Base-by-base conservation (phyloP, 2,113 vertebrate species). In the Hippolais icterina region DNA sequence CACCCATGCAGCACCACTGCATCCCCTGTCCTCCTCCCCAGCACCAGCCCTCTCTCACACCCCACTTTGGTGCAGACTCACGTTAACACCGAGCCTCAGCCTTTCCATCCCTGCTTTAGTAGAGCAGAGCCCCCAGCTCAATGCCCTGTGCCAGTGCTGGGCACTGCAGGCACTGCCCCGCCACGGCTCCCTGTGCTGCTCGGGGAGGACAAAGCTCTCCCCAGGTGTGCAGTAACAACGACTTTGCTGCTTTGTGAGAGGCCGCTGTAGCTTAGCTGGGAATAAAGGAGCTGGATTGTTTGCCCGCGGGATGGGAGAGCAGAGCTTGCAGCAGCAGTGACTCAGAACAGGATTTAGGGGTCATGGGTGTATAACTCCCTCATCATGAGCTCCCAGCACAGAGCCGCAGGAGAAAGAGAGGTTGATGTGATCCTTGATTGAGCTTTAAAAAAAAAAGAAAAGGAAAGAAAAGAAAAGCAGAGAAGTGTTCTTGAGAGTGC, bases 271-370 rank as follows among this genome's bases (percentile, higher is more conserved):
- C 74, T 90, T 29, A 59, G 82, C 83, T 83, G 89, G 93, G 93
- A 94, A 86, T 84, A 89, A 91, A 96, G 83, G 60, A 89, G 76
- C 68, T 3, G 52, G 76, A 16, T 81, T 78, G 83, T 94, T 96
- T 92, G 91, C 46, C 89, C 95, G 59, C 53, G 79, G 69, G 90
- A 84, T 91, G 87, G 91, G 84, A 95, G 94, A 93, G 87, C 84
- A 89, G 84, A 82, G 80, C 92, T 59, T 19, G 93, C 83, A 89
- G 87, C 15, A 1, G 95, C 84, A 89, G 81, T 82, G 92, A 96
- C 84, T 96, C 93, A 94, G 87, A 93, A n/a, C 69, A 89, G 90
- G 95, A 95, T 95, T 94, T 89, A 82, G 90, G 91, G 92, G 92
- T 95, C 96, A 96, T 10, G 84, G 89, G 81, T 82, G 84, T 78